These are phyloP conservation scores for Odiellus spinosus DNA, from an alignment of 2,888 invertebrate genomes.

Conservation along the genomic window DNA sequence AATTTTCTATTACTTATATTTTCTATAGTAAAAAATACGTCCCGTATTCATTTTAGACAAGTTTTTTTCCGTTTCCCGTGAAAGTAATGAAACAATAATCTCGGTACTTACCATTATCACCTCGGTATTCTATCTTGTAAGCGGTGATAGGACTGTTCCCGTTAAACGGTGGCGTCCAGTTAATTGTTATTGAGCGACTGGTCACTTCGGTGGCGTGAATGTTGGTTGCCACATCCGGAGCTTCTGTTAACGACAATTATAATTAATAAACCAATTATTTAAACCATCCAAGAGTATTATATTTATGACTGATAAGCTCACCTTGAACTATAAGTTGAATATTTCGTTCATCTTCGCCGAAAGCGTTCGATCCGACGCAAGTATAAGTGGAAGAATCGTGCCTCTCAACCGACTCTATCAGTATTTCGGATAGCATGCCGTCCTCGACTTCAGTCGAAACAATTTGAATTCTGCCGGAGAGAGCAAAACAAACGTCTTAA, in stretches of 20 bases:
- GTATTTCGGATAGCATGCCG: slow-evolving; percentile 72
- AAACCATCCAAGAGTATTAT: background rate
- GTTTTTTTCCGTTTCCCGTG: too few relatives aligned
- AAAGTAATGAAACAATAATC: too few relatives aligned
- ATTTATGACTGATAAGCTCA: slow-evolving; percentile 25
- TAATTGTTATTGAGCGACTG: slow-evolving; percentile 13
- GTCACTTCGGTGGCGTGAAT: slow-evolving; percentile 15
- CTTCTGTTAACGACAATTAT: slow-evolving; percentile 11
- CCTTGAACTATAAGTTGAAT: slow-evolving; percentile 89
- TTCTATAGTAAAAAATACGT: too few relatives aligned
- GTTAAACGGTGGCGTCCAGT: slow-evolving; percentile 18
- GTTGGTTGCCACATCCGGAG: slow-evolving; percentile 19
- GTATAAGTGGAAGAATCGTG: slow-evolving; percentile 77
- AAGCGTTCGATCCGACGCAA: slow-evolving; percentile 81
- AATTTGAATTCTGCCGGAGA: too few relatives aligned
- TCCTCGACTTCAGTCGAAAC: slow-evolving; percentile 40
- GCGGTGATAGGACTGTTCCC: slow-evolving; percentile 19
- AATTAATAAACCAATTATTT: too few relatives aligned
- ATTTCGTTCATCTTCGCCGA: slow-evolving; percentile 86
- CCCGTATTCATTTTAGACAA: too few relatives aligned
- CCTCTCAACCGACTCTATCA: slow-evolving; percentile 74
- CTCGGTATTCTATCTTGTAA: slow-evolving; percentile 17
- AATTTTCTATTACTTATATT: too few relatives aligned
- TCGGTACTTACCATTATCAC: slow-evolving; percentile 9
- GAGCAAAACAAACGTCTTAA: too few relatives aligned